phyloP scores from a whole-genome alignment of 2,888 invertebrate genomes.

The Drosophila kambysellisi region DNA sequence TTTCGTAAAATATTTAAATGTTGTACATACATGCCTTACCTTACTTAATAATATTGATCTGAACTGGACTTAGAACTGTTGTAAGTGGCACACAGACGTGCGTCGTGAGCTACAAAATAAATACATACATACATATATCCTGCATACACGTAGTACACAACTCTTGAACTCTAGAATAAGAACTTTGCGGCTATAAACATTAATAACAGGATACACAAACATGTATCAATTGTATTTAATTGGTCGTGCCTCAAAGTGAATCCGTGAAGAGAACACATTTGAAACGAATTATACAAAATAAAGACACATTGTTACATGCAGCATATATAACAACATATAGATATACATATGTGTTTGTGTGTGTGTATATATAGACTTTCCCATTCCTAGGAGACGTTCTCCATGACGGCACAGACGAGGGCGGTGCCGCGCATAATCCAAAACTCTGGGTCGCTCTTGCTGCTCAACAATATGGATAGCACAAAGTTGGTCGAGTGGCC shows the following conservation, averaged over 20 bases:
- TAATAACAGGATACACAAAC: conserved; percentile 26
- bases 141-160: conserved; percentile 19
- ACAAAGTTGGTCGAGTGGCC: conserved; percentile 98
- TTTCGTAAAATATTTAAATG: conserved; percentile 18
- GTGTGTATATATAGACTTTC: neutral
- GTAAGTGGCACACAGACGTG: conserved; percentile 20
- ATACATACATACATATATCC: conserved; percentile 10
- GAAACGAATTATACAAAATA: conserved; percentile 61
- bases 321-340: conserved; percentile 15
- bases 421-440: conserved; percentile 97
- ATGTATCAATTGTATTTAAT: conserved; percentile 44
- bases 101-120: conserved; percentile 7
- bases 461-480: conserved; percentile 90
- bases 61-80: conserved; percentile 51
- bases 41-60: conserved; percentile 28
- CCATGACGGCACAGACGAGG: conserved; percentile 92
- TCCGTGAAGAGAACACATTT: conserved; percentile 28
- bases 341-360: neutral
- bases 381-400: conserved; percentile 84
- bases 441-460: conserved; percentile 88
- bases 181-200: conserved; percentile 16
- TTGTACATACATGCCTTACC: conserved; percentile 24
- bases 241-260: conserved; percentile 32
- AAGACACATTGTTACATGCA: conserved; percentile 52
- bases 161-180: conserved; percentile 29